A percentile compares a stretch with the other conserved stretches of the same genome.
phyloP scores from a whole-genome alignment of 2,888 invertebrate genomes.

The Lutraria lutraria region DNA sequence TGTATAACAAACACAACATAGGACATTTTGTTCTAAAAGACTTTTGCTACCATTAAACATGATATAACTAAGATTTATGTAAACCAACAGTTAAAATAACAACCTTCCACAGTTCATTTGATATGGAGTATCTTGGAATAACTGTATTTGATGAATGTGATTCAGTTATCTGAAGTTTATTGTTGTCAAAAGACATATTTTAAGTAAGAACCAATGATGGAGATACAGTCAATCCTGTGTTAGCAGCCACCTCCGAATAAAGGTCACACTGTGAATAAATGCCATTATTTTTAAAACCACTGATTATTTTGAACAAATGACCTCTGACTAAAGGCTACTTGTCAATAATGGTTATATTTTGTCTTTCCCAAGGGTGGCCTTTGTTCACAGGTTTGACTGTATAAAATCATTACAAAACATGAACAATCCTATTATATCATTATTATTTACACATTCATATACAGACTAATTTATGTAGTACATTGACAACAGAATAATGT shows the following conservation, averaged over 20 bases:
- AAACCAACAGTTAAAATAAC: background rate
- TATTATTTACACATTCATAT: background rate
- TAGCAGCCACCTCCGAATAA: too few species aligned
- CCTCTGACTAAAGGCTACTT: too few species aligned
- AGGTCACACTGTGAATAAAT: too few species aligned
- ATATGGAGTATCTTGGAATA: constrained; percentile 28
- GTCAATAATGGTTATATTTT: too few species aligned
- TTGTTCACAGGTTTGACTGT: too few species aligned
- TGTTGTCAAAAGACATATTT: background rate
- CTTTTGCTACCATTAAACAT: background rate
- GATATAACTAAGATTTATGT: background rate
- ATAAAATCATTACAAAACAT: background rate
- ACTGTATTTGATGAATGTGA: background rate
- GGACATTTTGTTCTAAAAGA: background rate
- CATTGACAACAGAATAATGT: background rate
- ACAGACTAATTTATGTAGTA: background rate
- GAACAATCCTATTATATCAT: background rate
- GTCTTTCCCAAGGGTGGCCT: too few species aligned
- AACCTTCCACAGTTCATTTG: constrained; percentile 40
- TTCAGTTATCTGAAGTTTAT: background rate
- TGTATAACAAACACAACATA: background rate
- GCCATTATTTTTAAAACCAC: too few species aligned
- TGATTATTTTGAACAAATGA: too few species aligned
- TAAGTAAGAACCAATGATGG: background rate
- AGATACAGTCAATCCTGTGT: too few species aligned